Evolutionary conservation across 2,888 invertebrate species (phyloP).

Genomic region (Sialis fuliginosa): DNA sequence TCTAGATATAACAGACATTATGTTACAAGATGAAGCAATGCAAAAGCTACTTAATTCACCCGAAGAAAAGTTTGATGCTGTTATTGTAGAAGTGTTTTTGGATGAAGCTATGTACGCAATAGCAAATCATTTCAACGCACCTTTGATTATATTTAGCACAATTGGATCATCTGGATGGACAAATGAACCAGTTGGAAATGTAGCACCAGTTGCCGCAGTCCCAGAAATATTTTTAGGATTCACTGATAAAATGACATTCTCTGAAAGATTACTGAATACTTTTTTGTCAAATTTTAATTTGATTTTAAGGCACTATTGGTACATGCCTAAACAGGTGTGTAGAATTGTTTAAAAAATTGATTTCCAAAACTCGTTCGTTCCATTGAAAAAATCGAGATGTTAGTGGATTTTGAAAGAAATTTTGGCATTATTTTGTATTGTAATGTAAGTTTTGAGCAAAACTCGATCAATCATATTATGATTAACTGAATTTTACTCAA

Average conservation of each 20-base stretch:
- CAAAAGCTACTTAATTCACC: slow-evolving; percentile 16
- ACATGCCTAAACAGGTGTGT: too few relatives aligned
- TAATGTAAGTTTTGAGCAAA: too few relatives aligned
- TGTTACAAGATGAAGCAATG: slow-evolving; percentile 11
- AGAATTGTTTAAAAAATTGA: too few relatives aligned
- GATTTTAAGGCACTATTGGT: too few relatives aligned
- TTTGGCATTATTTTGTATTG: too few relatives aligned
- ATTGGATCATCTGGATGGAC: slow-evolving; percentile 27
- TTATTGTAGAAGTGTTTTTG: slow-evolving; percentile 28
- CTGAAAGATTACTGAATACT: slow-evolving; percentile 24
- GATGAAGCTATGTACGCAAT: slow-evolving; percentile 28
- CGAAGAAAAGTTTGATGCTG: slow-evolving; percentile 23
- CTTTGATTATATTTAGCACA: slow-evolving; percentile 24
- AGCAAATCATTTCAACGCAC: slow-evolving; percentile 20
- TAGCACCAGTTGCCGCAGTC: slow-evolving; percentile 29
- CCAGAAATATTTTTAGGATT: slow-evolving; percentile 27
- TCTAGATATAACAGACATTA: too few relatives aligned
- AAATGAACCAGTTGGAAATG: slow-evolving; percentile 27
- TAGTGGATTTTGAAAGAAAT: too few relatives aligned
- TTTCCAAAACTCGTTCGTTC: too few relatives aligned
- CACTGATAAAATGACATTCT: slow-evolving; percentile 29
- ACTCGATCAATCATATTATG: too few relatives aligned
- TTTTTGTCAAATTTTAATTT: too few relatives aligned
- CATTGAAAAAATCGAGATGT: too few relatives aligned
- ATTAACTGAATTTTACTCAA: too few relatives aligned